Base-by-base conservation (phyloP, 2,888 invertebrate species). In the Pteria penguin region DNA sequence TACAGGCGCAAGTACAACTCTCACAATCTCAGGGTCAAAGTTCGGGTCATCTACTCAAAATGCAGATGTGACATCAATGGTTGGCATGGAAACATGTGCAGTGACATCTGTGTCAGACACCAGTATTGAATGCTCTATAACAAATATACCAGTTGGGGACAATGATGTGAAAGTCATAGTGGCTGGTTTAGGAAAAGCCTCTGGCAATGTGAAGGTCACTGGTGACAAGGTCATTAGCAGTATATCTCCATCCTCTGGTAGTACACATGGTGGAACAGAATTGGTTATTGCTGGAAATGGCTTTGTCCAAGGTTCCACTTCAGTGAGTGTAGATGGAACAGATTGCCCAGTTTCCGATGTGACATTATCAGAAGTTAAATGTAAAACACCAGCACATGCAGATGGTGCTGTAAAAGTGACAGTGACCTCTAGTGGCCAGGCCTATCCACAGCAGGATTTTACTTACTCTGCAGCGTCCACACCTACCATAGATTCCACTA, bases 41-140 rank as follows among this genome's bases (percentile, higher is more conserved):
- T 80, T 88, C 26, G 82, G 77, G 4, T 33, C 36, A 2, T 1
- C 27, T 2, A 65, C 74, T 5, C 62, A 75, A n/a, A 33, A 71
- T 14, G 27, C 66, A 1, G 75, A 80, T 3, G 76, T 82, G 27
- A 70, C 63, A 1, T 75, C 82, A 33, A 70, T 63, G 1, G 73
- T 90, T 29, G 89, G 87, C 14, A 86, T 84, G 1, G 84, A 81
- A 5, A 4, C 63, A 4, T 89, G 89, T 31, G 66, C 73, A 1
- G 79, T 87, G 1, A 65, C 78, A 2, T 63, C 68, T 29, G 79
- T 80, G 2, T 75, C 80, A 4, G 78, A 78, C 4, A 86, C 83
- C 0, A 26, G 67, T 33, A 55, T 90, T 5, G 63, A 55, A 26
- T 89, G 87, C 33, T 80, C 70, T 0, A 72, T 86, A 2, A 86